Evolutionary conservation across 2,888 invertebrate species (phyloP), one percentile per base, ranked within the genome.

Genomic region (Drosophila affinis): DNA sequence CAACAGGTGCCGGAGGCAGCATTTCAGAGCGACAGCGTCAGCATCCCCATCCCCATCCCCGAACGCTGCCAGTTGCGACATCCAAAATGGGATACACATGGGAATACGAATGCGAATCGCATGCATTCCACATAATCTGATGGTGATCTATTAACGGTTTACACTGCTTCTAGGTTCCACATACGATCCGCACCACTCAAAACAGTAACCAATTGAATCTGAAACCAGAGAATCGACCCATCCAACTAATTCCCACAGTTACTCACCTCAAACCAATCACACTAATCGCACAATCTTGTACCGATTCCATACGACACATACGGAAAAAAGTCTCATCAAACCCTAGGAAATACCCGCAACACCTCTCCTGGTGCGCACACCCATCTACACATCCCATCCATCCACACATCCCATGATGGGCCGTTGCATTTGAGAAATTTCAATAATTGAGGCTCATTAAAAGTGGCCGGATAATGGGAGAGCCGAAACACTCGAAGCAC

Each of bases 371-470:
- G 34, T 39, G 39, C 39, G 14, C 39, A 39, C n/a, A 44, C 56
- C 44, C 17, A 60, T 47, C 61, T 67, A 55, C 10, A 55, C 10
- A 2, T 14, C 12, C 34, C 10, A 34, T 34, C n/a, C n/a, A 60
- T 47, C 61, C 73, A 55, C 10, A 55, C 10, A 2, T 14, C 12
- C 34, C 10, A 34, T 34, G 34, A 67, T 73, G 59, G 68, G 65
- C 67, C 70, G 85, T 63, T 85, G 82, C 85, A 87, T 87, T 84
- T 72, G 87, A 77, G 77, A 84, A 80, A 87, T 87, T 84, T 82
- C 85, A 87, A 87, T 85, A 82, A 87, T 87, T 87, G 79, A 29
- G 82, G 59, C 80, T 82, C 82, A 85, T 85, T 85, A 82, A 85
- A 84, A 77, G 51, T 67, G 64, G 44, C 71, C 62, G 55, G 61